Evolutionary conservation across 2,797 vertebrate genomes (phyloP).

Genomic region (Coregonus ussuriensis): DNA sequence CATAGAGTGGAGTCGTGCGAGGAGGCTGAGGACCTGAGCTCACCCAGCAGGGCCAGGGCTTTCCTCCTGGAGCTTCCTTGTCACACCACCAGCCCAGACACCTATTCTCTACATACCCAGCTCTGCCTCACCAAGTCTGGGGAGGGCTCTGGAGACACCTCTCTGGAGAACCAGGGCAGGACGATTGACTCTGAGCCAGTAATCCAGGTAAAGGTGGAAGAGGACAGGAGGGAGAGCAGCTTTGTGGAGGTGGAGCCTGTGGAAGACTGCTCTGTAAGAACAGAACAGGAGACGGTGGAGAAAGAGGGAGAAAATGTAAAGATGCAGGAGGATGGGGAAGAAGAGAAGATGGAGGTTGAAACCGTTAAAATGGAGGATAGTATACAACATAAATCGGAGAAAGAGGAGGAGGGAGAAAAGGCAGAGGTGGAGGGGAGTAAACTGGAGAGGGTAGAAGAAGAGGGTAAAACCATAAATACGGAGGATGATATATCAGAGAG

Average conservation of each 20-base stretch:
- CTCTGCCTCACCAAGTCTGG: too few species aligned
- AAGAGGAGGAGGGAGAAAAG: neutral
- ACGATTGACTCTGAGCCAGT: too few species aligned
- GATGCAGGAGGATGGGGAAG: neutral
- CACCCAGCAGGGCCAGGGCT: conserved; percentile 76
- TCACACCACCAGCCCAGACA: conserved; percentile 9
- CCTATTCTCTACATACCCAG: neutral
- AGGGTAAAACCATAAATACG: neutral
- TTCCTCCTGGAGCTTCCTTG: conserved; percentile 66
- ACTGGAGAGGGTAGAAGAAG: neutral
- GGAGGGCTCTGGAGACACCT: too few species aligned
- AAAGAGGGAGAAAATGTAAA: neutral
- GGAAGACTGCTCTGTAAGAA: neutral
- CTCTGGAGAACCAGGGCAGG: too few species aligned
- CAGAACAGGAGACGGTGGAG: neutral
- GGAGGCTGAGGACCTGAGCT: conserved; percentile 71
- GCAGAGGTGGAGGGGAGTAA: neutral
- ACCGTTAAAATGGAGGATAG: neutral
- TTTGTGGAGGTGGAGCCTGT: conserved; percentile 24
- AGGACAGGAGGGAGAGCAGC: conserved; percentile 58
- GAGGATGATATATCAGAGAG: neutral
- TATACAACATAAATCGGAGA: neutral
- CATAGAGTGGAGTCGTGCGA: conserved; percentile 33
- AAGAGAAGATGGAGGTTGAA: neutral
- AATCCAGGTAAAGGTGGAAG: conserved; percentile 67